Percentiles rank a stretch among this genome's conserved stretches.
Evolutionary conservation across 2,113 vertebrate species (phyloP).

Genomic region (Phylloscopus trochiloides): DNA sequence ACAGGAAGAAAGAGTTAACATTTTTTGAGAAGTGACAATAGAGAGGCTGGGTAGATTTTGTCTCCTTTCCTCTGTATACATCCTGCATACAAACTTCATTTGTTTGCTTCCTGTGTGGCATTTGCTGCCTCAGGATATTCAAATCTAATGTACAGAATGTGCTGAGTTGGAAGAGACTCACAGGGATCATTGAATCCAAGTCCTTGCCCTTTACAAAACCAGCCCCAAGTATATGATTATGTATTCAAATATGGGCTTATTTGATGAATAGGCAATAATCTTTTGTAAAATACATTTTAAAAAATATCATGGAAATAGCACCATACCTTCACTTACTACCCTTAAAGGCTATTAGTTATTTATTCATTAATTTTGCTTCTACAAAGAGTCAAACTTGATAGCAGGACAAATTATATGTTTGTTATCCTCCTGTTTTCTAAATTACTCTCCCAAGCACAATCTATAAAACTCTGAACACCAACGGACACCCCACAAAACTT

Average conservation of each 20-base stretch:
- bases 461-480: not conserved
- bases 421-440: not conserved
- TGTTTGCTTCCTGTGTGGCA: not conserved
- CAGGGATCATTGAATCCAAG: not conserved
- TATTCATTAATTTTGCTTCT: not conserved
- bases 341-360: not conserved
- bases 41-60: not conserved
- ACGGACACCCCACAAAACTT: not conserved
- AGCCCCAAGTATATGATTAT: not conserved
- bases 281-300: not conserved
- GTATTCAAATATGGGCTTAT: not conserved
- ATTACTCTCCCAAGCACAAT: not conserved
- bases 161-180: not conserved
- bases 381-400: not conserved
- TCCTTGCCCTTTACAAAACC: not conserved
- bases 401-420: not conserved
- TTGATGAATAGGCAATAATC: not conserved
- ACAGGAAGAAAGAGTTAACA: not conserved
- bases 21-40: not conserved
- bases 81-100: not conserved
- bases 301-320: not conserved
- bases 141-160: not conserved
- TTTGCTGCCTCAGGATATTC: not conserved
- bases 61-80: not conserved
- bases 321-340: not conserved